Conservation (phyloP, 2,888 invertebrate genomes). For the Agrotis puta region DNA sequence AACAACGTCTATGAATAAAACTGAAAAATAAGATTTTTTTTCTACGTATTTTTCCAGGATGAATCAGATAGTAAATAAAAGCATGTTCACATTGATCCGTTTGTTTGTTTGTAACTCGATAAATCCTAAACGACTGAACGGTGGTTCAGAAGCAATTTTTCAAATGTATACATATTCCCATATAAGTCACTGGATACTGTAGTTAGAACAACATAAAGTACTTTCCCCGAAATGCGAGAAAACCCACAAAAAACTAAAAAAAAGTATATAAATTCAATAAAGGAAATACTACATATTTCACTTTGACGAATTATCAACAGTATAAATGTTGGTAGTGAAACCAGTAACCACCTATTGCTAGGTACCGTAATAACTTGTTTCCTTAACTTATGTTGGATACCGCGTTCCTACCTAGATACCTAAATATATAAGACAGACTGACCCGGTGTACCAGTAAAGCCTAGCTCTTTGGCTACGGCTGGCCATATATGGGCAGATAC, state of each 20-base stretch:
- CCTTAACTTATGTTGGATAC: slow-evolving; percentile 5
- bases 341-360: slow-evolving; percentile 6
- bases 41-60: too few species aligned
- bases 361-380: slow-evolving; percentile 23
- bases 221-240: background rate
- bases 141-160: background rate
- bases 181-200: background rate
- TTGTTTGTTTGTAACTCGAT: background rate
- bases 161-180: background rate
- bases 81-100: background rate
- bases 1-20: too few species aligned
- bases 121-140: background rate
- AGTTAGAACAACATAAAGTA: background rate
- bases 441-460: slow-evolving; percentile 30
- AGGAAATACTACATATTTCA: slow-evolving; percentile 14
- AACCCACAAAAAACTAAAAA: background rate
- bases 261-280: too few species aligned
- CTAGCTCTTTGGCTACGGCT: slow-evolving; percentile 3
- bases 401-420: background rate
- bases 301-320: slow-evolving; percentile 21
- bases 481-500: slow-evolving; percentile 2
- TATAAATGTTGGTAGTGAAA: slow-evolving; percentile 21
- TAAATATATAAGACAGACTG: slow-evolving; percentile 7
- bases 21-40: too few species aligned
- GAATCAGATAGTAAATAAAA: too few species aligned